Conservation (phyloP, 2,888 invertebrate species). For the Caenorhabditis japonica region DNA sequence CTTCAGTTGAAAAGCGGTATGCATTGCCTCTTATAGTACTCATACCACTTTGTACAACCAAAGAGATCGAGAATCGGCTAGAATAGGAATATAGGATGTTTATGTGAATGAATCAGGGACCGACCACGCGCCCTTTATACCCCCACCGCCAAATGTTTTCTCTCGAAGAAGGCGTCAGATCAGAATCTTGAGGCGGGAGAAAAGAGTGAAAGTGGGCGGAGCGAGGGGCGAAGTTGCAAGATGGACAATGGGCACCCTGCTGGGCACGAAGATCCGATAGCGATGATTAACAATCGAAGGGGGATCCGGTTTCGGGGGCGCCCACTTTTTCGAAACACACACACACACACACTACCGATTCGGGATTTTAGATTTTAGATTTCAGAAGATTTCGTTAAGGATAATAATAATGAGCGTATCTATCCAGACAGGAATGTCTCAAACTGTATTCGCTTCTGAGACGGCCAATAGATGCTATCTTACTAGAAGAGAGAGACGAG, state of each 20-base stretch:
- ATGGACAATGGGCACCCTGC: slow-evolving; percentile 51
- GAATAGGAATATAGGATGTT: neutral
- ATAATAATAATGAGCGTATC: too few species aligned
- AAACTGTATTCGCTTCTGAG: too few species aligned
- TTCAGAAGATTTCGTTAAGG: too few species aligned
- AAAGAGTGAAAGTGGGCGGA: slow-evolving; percentile 32
- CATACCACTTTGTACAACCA: slow-evolving; percentile 62
- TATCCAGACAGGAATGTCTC: too few species aligned
- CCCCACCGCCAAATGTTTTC: too few species aligned
- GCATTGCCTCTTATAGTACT: slow-evolving; percentile 3
- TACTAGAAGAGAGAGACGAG: too few species aligned
- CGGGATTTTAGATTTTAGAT: too few species aligned
- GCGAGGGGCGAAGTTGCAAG: slow-evolving; percentile 23
- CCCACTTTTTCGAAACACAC: too few species aligned
- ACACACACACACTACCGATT: too few species aligned
- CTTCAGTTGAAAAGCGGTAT: slow-evolving; percentile 57
- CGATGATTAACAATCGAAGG: slow-evolving; percentile 27
- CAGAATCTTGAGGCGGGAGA: too few species aligned
- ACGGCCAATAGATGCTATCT: too few species aligned
- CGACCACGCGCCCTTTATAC: too few species aligned
- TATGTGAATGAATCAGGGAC: neutral
- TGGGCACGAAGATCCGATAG: slow-evolving; percentile 43
- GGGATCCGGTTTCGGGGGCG: slow-evolving; percentile 7
- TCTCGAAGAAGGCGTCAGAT: slow-evolving; percentile 25
- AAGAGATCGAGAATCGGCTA: slow-evolving; percentile 42